Evolutionary conservation across 2,113 vertebrate species (phyloP).

Genomic region (Lipophrys pholis): DNA sequence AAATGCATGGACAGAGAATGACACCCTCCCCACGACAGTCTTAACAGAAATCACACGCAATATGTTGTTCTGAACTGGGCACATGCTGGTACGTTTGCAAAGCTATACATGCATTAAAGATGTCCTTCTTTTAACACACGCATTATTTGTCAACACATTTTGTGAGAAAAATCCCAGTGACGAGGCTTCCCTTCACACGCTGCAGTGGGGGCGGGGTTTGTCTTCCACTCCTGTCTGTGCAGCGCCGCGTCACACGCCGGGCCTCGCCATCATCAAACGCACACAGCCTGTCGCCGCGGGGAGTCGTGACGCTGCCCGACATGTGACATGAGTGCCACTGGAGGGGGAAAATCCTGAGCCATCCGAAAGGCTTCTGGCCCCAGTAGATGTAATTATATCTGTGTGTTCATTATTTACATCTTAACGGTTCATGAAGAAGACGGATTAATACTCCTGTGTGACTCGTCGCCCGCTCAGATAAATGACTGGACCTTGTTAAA

Average conservation of each 20-base stretch:
- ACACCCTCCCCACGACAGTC: constrained; percentile 70
- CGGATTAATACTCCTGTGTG: not conserved
- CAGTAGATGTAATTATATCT: constrained; percentile 4
- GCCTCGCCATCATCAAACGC: no score
- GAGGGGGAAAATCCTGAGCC: no score
- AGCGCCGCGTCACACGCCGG: no score
- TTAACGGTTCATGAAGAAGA: not conserved
- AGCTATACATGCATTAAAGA: constrained; percentile 68
- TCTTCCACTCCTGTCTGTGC: no score
- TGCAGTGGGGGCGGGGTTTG: no score
- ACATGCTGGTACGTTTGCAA: constrained; percentile 70
- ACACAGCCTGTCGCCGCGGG: no score
- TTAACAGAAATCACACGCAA: constrained; percentile 55
- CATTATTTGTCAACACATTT: constrained; percentile 61
- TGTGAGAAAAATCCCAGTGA: constrained; percentile 28
- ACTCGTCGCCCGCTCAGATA: not conserved
- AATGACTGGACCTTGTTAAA: no score
- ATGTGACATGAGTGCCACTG: no score
- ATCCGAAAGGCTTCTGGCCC: not conserved
- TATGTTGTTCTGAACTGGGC: constrained; percentile 48
- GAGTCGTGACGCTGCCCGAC: no score
- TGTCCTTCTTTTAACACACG: constrained; percentile 71
- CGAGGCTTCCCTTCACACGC: no score
- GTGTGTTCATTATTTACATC: not conserved
- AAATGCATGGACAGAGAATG: constrained; percentile 77